Conservation (phyloP, 1,140 invertebrate genomes). For the Lepeophtheirus salmonis region DNA sequence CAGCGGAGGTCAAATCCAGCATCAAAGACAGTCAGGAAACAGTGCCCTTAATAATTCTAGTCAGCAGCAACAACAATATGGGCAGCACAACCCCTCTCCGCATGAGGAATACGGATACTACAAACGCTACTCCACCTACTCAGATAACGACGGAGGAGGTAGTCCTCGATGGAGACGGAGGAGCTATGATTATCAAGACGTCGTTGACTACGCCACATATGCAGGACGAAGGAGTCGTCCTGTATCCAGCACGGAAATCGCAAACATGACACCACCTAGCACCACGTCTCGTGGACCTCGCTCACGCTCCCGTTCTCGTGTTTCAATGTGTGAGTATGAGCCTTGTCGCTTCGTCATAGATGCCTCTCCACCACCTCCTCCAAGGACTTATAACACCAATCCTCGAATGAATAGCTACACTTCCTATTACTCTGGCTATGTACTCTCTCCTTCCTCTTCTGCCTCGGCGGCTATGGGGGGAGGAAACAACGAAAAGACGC, state of each 20-base stretch:
- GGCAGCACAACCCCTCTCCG: not conserved
- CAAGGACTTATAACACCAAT: not conserved
- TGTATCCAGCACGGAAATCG: not conserved
- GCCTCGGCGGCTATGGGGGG: not conserved
- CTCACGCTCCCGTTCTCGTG: constrained; percentile 2
- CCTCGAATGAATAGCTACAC: not conserved
- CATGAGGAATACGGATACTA: not conserved
- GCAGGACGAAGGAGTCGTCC: not conserved
- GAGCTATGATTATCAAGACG: constrained; percentile 9
- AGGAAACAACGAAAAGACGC: not conserved
- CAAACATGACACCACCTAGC: not conserved
- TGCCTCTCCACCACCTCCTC: not conserved
- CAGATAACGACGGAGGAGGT: not conserved
- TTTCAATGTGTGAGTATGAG: constrained; percentile 8
- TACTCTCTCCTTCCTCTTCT: not conserved
- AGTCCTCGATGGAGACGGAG: constrained; percentile 11
- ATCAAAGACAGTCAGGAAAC: not conserved
- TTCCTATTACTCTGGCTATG: constrained; percentile 7
- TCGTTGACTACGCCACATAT: constrained; percentile 2
- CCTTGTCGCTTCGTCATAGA: not conserved
- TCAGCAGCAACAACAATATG: not conserved
- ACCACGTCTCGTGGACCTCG: not conserved
- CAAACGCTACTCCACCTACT: not conserved
- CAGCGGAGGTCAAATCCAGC: not conserved
- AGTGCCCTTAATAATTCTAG: not conserved